Percentiles rank a stretch among this genome's conserved stretches.
These are phyloP conservation scores for Hippocampus guttulatus DNA, from an alignment of 2,113 vertebrate species.

Conservation along the genomic window DNA sequence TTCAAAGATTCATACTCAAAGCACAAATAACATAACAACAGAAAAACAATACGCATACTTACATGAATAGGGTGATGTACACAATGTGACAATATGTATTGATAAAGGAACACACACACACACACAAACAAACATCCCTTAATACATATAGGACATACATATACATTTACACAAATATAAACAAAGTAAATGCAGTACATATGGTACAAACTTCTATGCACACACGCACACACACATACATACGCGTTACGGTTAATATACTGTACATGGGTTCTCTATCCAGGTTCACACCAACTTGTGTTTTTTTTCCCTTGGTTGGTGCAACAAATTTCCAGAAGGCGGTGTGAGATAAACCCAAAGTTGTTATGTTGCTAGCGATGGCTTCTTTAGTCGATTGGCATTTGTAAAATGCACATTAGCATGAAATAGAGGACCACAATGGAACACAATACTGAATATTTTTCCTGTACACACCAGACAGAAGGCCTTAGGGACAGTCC, in stretches of 20 bases:
- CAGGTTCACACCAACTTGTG: too few species aligned
- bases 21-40: neutral
- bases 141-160: neutral
- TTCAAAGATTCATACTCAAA: neutral
- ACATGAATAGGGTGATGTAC: conserved; percentile 26
- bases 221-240: neutral
- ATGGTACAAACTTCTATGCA: neutral
- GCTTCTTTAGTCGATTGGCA: neutral
- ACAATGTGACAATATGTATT: conserved; percentile 40
- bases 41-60: neutral
- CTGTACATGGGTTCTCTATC: too few species aligned
- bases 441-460: neutral
- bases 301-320: too few species aligned
- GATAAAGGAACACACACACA: neutral
- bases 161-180: neutral
- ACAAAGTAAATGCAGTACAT: neutral
- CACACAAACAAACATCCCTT: neutral
- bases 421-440: neutral
- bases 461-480: neutral
- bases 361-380: neutral
- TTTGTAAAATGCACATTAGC: neutral
- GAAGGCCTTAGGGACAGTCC: neutral
- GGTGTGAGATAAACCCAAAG: neutral
- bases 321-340: too few species aligned
- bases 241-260: too few species aligned